Evolutionary conservation across 2,888 invertebrate species (phyloP).

Genomic region (Coelopa pilipes): DNA sequence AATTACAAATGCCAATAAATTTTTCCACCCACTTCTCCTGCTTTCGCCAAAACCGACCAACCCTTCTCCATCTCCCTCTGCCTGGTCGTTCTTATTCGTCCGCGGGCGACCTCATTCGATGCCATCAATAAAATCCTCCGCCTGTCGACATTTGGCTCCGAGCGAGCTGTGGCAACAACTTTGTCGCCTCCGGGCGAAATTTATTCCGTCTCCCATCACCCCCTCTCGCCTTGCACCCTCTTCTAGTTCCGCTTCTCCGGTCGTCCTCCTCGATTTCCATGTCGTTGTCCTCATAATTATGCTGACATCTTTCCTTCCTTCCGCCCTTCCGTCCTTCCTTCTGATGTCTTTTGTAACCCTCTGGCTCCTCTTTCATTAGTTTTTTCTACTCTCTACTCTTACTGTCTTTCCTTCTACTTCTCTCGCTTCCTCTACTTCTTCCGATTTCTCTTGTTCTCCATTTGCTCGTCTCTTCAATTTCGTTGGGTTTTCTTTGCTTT

Average conservation of each 20-base stretch:
- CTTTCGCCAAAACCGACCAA: neutral
- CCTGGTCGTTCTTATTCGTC: neutral
- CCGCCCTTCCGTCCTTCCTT: neutral
- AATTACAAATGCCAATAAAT: neutral
- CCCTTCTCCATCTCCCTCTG: neutral
- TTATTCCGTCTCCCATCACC: no score
- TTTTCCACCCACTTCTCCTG: neutral
- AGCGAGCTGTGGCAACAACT: no score
- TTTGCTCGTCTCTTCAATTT: neutral
- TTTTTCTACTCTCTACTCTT: neutral
- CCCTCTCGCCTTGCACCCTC: no score
- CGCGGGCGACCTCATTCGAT: neutral
- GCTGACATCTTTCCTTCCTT: conserved; percentile 22
- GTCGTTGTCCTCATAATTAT: conserved; percentile 34
- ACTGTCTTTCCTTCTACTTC: conserved; percentile 1
- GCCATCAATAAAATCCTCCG: neutral
- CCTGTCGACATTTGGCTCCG: no score
- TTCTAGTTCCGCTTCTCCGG: neutral
- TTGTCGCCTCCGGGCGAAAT: no score
- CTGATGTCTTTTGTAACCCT: neutral
- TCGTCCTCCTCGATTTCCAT: conserved; percentile 16
- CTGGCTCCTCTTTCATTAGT: neutral
- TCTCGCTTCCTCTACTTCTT: neutral
- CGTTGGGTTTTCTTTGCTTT: neutral
- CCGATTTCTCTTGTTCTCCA: neutral